Evolutionary conservation across 2,888 invertebrate genomes (phyloP), one percentile per base, ranked within the genome.

Genomic region (Drosophila diplacantha): DNA sequence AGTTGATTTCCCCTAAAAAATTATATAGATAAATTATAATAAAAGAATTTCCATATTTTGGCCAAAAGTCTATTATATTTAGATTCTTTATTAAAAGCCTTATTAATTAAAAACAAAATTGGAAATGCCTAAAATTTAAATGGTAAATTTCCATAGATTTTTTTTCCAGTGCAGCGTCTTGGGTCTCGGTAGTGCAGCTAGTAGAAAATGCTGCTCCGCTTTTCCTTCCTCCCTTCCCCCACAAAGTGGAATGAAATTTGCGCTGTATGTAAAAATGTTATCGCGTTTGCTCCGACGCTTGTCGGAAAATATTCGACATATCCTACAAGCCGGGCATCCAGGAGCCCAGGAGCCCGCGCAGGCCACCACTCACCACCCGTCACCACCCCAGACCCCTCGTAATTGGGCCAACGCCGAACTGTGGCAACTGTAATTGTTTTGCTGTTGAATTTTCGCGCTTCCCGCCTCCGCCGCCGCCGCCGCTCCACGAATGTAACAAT

Each of bases 191-290:
- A 18, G 24, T 65, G 65, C 64, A 43, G 43, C 53, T 14, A 39
- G 62, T 34, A 50, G 34, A 62, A 50, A 60, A 62, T 32, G 39
- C 29, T 51, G 51, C 61, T 35, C 14, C 38, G 24, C 56, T 51
- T 66, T 66, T 41, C 35, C 35, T 32, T 47, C 11, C 41, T 41
- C n/a, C n/a, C 31, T 24, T 41, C 29, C 34, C 22, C 46, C 32
- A 14, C 24, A 22, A 38, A 49, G 31, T 61, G 41, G 47, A 32
- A 55, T 64, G 52, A 76, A 77, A 74, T 81, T 80, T 68, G 81
- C 65, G 67, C 62, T 77, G 68, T 78, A 81, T 82, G 81, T 78
- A 74, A 83, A 78, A 80, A 76, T 83, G 76, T 73, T 83, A 80
- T 80, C 83, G 80, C 74, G 70, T 65, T 81, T 77, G 71, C 72